These are phyloP conservation scores for Cryptus armator DNA, from an alignment of 2,888 invertebrate genomes.

Conservation along the genomic window DNA sequence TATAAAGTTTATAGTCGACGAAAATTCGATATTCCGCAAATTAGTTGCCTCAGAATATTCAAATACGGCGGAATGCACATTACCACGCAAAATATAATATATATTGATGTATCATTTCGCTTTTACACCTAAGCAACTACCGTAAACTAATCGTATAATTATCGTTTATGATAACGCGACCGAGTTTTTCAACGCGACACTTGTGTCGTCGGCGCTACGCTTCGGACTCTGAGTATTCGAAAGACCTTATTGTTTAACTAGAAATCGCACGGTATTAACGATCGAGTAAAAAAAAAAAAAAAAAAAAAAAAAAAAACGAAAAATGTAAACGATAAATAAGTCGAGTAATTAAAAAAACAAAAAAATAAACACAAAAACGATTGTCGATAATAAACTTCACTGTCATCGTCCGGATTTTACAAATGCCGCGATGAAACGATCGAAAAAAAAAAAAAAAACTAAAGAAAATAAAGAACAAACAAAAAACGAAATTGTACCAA, in stretches of 20 bases:
- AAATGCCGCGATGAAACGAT: not conserved
- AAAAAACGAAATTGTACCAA: constrained; percentile 48
- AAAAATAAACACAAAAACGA: constrained; percentile 38
- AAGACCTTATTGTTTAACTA: constrained; percentile 51
- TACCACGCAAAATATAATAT: constrained; percentile 70
- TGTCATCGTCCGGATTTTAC: constrained; percentile 25
- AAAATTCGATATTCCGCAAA: constrained; percentile 64
- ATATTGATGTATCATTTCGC: constrained; percentile 57
- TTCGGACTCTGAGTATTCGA: constrained; percentile 64
- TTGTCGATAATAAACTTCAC: constrained; percentile 36
- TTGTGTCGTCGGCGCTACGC: constrained; percentile 52
- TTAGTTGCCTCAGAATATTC: constrained; percentile 70
- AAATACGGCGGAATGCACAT: constrained; percentile 74
- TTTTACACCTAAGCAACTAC: constrained; percentile 57
- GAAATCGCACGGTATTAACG: constrained; percentile 21
- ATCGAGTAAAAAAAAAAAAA: not conserved
- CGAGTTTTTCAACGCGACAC: constrained; percentile 50
- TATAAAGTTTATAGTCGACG: constrained; percentile 63
- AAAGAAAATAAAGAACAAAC: not conserved
- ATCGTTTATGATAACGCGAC: constrained; percentile 35
- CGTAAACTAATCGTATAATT: constrained; percentile 39
- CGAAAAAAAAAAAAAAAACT: not conserved
- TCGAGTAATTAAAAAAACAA: constrained; percentile 63
- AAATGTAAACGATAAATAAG: constrained; percentile 48
- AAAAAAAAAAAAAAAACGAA: constrained; percentile 51